Evolutionary conservation across 2,113 vertebrate genomes (phyloP), one percentile per base, ranked within the genome.

Genomic region (Synodontis membranacea): DNA sequence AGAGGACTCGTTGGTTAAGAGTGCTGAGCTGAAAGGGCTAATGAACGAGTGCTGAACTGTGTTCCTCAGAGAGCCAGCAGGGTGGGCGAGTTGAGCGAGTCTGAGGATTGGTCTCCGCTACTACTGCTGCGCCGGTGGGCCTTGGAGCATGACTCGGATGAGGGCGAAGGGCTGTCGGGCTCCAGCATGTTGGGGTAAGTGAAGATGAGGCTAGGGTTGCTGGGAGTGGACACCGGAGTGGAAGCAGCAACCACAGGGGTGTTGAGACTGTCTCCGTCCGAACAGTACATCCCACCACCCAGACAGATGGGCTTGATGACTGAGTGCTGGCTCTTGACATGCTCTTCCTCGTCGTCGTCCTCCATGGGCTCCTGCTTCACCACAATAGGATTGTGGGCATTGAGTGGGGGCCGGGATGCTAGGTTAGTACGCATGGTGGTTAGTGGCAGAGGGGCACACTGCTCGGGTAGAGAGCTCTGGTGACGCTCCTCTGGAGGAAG

Each of bases 11-110:
- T 42, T 56, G 50, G 23, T 84, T 74, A 70, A 72, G 68, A 74
- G 83, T 84, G 83, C 83, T 85, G 86, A 82, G 72, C 89, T 86
- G 74, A 79, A 90, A 91, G 90, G 87, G 87, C 86, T 15, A 56
- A 78, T 78, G 62, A 84, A 34, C 34, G 31, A 34, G 42, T 56
- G 64, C 39, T 25, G 39, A 58, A 25, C 39, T 64, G 83, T 39
- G 11, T 78, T 84, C n/a, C 91, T 98, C 97, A 99, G 95, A 99
- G 97, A 0, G 98, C 98, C 94, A 99, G 95, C 86, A 99, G 95
- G 81, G 98, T 99, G 31, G 98, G 98, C 31, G 98, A 99, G 97
- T 99, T 99, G 94, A 99, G 98, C 92, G 98, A 99, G 96, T 99
- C 98, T 25, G 98, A 99, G 1, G 98, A 99, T 92, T 99, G 98